Conservation (phyloP, 2,888 invertebrate genomes). For the Eupithecia abbreviata region DNA sequence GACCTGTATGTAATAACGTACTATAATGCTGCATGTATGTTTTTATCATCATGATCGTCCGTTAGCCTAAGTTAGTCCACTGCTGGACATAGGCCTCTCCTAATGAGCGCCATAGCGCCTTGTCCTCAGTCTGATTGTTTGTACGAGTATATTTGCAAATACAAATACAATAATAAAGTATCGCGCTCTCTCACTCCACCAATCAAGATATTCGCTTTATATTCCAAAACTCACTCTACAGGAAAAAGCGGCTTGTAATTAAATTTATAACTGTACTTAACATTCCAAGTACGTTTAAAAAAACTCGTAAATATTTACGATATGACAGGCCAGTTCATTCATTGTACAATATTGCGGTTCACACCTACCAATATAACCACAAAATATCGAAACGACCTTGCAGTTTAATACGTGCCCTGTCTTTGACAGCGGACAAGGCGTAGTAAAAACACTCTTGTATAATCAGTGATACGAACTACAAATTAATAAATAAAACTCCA, state of each 20-base stretch:
- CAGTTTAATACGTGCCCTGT: constrained; percentile 15
- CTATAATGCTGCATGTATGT: no score
- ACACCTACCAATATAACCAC: constrained; percentile 23
- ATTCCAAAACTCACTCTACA: not conserved
- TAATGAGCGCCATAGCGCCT: no score
- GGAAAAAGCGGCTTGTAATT: not conserved
- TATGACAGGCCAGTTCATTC: not conserved
- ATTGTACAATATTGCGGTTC: constrained; percentile 27
- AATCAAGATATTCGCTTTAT: not conserved
- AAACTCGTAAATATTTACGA: constrained; percentile 19
- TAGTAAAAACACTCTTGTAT: constrained; percentile 4
- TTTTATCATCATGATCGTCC: no score
- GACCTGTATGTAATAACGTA: no score
- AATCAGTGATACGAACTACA: not conserved
- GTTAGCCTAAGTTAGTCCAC: no score
- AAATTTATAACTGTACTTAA: not conserved
- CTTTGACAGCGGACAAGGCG: not conserved
- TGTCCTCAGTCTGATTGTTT: no score
- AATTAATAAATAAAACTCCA: not conserved
- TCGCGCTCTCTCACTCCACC: no score
- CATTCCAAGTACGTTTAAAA: not conserved
- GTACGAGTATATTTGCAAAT: no score
- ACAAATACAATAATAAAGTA: no score
- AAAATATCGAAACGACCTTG: constrained; percentile 27
- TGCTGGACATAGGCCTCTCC: no score